phyloP scores from a whole-genome alignment of 2,888 invertebrate genomes.

The Clistopyga incitator region DNA sequence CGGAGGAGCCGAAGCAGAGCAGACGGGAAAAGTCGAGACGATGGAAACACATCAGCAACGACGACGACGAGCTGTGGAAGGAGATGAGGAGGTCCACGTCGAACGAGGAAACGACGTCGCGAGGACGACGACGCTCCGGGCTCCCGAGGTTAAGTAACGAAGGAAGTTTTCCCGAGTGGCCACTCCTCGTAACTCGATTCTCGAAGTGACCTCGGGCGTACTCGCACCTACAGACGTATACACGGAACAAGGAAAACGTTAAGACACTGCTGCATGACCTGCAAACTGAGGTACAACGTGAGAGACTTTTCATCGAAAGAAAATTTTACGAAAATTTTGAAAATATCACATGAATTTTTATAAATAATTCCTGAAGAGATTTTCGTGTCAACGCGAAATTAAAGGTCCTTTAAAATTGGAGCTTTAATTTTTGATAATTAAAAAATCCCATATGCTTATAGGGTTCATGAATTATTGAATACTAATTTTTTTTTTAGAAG shows the following conservation, averaged over 20 bases:
- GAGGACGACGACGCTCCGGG: constrained; percentile 56
- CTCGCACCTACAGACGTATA: constrained; percentile 28
- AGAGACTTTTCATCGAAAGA: constrained; percentile 10
- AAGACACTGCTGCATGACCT: constrained; percentile 25
- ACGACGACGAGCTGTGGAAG: constrained; percentile 16
- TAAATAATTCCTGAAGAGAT: not conserved
- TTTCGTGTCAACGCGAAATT: not conserved
- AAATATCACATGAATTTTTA: not conserved
- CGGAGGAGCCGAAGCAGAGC: constrained; percentile 20
- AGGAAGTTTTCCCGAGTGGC: constrained; percentile 68
- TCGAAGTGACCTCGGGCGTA: constrained; percentile 63
- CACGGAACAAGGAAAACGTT: constrained; percentile 6
- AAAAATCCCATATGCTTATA: too few relatives aligned
- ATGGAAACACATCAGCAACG: constrained; percentile 1
- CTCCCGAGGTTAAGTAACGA: constrained; percentile 67
- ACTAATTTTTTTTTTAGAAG: too few relatives aligned
- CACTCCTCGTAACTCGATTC: constrained; percentile 70
- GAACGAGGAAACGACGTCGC: constrained; percentile 57
- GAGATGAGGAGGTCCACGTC: constrained; percentile 20
- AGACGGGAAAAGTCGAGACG: constrained; percentile 56
- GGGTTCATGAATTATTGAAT: too few relatives aligned
- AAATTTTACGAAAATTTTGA: not conserved
- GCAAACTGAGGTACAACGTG: not conserved
- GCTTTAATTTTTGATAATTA: not conserved
- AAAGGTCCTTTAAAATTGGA: not conserved